Evolutionary conservation across 1,140 invertebrate genomes (phyloP).

Genomic region (Temnothorax longispinosus): DNA sequence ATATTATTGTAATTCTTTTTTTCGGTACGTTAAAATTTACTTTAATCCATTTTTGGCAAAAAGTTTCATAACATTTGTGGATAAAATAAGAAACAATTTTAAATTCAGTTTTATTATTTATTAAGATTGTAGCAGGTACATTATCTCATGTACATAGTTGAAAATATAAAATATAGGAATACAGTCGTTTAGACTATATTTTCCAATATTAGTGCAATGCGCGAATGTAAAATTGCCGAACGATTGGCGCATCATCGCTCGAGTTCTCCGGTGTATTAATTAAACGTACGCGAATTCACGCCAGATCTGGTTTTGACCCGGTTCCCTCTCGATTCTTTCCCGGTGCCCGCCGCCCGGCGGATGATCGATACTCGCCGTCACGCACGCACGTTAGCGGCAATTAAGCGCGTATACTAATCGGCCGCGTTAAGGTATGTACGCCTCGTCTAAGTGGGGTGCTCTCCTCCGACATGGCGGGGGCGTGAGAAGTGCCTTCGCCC

Average conservation of each 20-base stretch:
- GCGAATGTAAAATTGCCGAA: too few species aligned
- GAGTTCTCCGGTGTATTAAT: background rate
- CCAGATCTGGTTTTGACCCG: background rate
- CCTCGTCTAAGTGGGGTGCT: slow-evolving; percentile 82
- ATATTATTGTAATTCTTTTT: slow-evolving; percentile 7
- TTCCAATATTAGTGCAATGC: background rate
- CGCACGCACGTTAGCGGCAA: slow-evolving; percentile 83
- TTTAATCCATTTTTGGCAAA: background rate
- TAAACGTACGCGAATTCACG: background rate
- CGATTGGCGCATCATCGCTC: background rate
- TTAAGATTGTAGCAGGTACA: background rate
- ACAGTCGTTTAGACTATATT: background rate
- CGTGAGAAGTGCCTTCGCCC: slow-evolving; percentile 86
- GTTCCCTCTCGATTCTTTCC: slow-evolving; percentile 28
- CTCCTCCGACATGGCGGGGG: slow-evolving; percentile 82
- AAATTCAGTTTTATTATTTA: background rate
- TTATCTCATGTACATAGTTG: background rate
- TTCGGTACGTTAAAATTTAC: background rate
- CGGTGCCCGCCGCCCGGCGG: slow-evolving; percentile 28
- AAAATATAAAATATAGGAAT: background rate
- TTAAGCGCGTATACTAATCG: slow-evolving; percentile 85
- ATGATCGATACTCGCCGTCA: slow-evolving; percentile 82
- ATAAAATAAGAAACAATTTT: background rate
- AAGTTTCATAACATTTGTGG: background rate
- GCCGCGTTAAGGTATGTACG: slow-evolving; percentile 82